Evolutionary conservation across 1,140 invertebrate genomes (phyloP).

Genomic region (Neodiprion lecontei): DNA sequence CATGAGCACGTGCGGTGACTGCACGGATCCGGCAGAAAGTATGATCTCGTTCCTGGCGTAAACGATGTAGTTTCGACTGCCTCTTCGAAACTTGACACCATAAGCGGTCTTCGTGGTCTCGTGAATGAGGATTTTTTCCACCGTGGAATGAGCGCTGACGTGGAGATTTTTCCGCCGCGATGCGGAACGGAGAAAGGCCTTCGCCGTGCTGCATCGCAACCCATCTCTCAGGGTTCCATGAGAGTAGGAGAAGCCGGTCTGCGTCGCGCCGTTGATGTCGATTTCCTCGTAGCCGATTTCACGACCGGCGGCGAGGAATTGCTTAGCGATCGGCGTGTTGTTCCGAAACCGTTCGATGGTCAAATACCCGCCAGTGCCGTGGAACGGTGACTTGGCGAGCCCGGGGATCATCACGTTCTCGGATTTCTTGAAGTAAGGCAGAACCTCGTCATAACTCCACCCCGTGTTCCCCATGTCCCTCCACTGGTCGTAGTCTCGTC

Average conservation of each 20-base stretch:
- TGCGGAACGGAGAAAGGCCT: conserved; percentile 79
- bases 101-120: conserved; percentile 62
- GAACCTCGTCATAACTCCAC: conserved; percentile 79
- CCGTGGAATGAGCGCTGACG: conserved; percentile 70
- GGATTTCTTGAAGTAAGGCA: conserved; percentile 83
- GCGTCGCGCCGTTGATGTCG: conserved; percentile 79
- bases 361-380: conserved; percentile 72
- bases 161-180: conserved; percentile 77
- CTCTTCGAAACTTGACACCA: conserved; percentile 70
- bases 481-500: conserved; percentile 86
- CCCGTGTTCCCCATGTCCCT: conserved; percentile 72
- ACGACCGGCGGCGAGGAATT: conserved; percentile 72
- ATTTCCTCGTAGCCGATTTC: conserved; percentile 74
- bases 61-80: conserved; percentile 57
- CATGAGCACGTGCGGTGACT: conserved; percentile 83
- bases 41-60: conserved; percentile 73
- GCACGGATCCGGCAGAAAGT: conserved; percentile 74
- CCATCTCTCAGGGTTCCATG: conserved; percentile 84
- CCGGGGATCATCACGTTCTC: conserved; percentile 74
- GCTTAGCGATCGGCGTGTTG: conserved; percentile 67
- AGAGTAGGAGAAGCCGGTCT: conserved; percentile 75
- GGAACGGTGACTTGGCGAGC: conserved; percentile 67
- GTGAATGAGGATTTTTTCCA: conserved; percentile 71
- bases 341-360: conserved; percentile 67
- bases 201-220: conserved; percentile 80